Percentiles rank a stretch among this genome's conserved stretches.
Conservation (phyloP, 2,113 vertebrate species). For the Hemicordylus capensis region DNA sequence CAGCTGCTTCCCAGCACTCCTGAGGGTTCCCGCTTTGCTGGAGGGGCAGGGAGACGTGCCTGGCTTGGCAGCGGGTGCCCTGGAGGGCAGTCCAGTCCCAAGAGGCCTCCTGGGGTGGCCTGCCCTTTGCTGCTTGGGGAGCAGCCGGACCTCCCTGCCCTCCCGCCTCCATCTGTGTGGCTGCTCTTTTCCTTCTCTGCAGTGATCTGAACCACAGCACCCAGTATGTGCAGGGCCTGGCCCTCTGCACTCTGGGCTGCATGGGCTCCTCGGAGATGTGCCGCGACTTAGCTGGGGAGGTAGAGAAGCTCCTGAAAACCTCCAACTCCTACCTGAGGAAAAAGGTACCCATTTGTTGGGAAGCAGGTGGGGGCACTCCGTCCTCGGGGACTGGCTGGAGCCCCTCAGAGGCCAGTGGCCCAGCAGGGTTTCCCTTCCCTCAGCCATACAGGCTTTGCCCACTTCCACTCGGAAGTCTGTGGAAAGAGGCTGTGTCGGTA, state of each 20-base stretch:
- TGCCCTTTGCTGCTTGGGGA: background rate
- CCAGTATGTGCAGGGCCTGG: constrained; percentile 96
- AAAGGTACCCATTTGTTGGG: constrained; percentile 83
- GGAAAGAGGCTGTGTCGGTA: background rate
- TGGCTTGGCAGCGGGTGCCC: no score
- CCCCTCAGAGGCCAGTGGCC: background rate
- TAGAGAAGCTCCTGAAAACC: constrained; percentile 98
- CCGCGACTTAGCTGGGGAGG: constrained; percentile 96
- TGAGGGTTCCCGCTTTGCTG: background rate
- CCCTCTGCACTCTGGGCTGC: constrained; percentile 97
- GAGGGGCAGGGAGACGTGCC: background rate
- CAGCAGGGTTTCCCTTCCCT: background rate
- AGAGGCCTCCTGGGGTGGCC: no score
- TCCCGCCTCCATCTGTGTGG: background rate
- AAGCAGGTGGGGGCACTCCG: no score
- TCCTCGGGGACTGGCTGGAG: background rate
- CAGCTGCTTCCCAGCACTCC: background rate
- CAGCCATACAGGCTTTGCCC: background rate
- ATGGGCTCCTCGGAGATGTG: constrained; percentile 99
- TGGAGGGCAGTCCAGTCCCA: background rate
- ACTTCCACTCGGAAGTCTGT: background rate
- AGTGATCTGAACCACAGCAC: constrained; percentile 99
- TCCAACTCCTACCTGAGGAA: constrained; percentile 99
- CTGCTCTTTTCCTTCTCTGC: constrained; percentile 52
- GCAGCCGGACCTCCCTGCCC: no score